phyloP scores from a whole-genome alignment of 2,888 invertebrate species.

The Thereva unica region DNA sequence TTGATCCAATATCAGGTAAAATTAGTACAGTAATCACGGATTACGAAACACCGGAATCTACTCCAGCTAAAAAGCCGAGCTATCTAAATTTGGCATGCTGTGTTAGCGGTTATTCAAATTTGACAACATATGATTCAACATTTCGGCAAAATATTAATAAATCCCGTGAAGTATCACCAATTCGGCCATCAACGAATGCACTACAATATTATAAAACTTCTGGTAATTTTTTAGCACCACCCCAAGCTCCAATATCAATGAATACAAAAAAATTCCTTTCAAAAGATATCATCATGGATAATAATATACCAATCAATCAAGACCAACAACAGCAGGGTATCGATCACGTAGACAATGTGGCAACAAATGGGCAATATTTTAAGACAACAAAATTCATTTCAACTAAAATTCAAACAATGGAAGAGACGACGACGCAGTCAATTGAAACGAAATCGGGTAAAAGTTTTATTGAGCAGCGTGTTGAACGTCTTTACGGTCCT shows the following conservation, averaged over 20 bases:
- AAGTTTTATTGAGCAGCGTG: slow-evolving; percentile 86
- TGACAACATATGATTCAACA: slow-evolving; percentile 84
- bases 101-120: slow-evolving; percentile 86
- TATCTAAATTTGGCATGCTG: slow-evolving; percentile 88
- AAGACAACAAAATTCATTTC: slow-evolving; percentile 28
- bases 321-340: slow-evolving; percentile 9
- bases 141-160: slow-evolving; percentile 73
- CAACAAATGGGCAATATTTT: slow-evolving; percentile 26
- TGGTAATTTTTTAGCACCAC: slow-evolving; percentile 64
- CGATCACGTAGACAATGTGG: slow-evolving; percentile 42
- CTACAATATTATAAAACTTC: slow-evolving; percentile 59
- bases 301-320: slow-evolving; percentile 21
- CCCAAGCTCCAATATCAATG: slow-evolving; percentile 45
- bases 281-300: slow-evolving; percentile 39
- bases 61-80: slow-evolving; percentile 73
- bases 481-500: slow-evolving; percentile 85
- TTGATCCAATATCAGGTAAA: slow-evolving; percentile 50
- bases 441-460: slow-evolving; percentile 61
- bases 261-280: slow-evolving; percentile 18
- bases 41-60: slow-evolving; percentile 35
- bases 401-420: slow-evolving; percentile 11
- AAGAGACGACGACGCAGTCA: slow-evolving; percentile 16
- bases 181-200: slow-evolving; percentile 62
- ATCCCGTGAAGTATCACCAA: slow-evolving; percentile 73
- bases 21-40: slow-evolving; percentile 53